Conservation (phyloP, 2,888 invertebrate genomes). For the Lottia gigantea region DNA sequence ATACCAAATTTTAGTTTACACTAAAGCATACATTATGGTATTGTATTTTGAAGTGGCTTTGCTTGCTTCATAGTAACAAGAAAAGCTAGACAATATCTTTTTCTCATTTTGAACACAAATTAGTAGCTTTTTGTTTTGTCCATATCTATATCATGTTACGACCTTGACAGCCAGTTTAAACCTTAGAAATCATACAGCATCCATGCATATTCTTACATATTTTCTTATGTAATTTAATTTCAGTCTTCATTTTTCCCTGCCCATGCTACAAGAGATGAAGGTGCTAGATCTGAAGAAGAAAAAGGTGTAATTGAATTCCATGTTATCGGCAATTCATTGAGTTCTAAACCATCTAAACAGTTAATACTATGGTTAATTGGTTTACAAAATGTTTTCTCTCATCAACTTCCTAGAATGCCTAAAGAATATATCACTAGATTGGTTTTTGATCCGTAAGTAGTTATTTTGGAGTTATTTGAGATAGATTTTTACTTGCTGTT, state of each 20-base stretch:
- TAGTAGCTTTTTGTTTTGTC: background rate
- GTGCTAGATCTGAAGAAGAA: constrained; percentile 89
- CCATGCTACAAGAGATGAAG: constrained; percentile 85
- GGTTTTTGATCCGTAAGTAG: constrained; percentile 80
- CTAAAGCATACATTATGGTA: too few species aligned
- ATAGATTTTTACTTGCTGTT: too few species aligned
- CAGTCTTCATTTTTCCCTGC: constrained; percentile 43
- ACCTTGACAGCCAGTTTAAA: too few species aligned
- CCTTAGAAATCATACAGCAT: too few species aligned
- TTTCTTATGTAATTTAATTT: constrained; percentile 6
- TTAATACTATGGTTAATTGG: constrained; percentile 94
- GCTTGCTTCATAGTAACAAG: too few species aligned
- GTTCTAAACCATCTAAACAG: constrained; percentile 81
- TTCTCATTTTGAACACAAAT: background rate
- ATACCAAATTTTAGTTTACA: too few species aligned
- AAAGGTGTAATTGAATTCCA: constrained; percentile 91
- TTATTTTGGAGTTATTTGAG: too few species aligned
- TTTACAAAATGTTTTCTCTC: constrained; percentile 93
- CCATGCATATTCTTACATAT: too few species aligned
- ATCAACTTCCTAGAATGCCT: constrained; percentile 96
- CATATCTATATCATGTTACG: too few species aligned
- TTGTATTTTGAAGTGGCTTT: too few species aligned
- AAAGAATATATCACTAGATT: constrained; percentile 95
- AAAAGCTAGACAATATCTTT: too few species aligned
- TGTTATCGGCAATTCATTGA: constrained; percentile 91